Percentiles rank a stretch among this genome's conserved stretches.
Evolutionary conservation across 2,888 invertebrate species (phyloP).

Genomic region (Griposia aprilina): DNA sequence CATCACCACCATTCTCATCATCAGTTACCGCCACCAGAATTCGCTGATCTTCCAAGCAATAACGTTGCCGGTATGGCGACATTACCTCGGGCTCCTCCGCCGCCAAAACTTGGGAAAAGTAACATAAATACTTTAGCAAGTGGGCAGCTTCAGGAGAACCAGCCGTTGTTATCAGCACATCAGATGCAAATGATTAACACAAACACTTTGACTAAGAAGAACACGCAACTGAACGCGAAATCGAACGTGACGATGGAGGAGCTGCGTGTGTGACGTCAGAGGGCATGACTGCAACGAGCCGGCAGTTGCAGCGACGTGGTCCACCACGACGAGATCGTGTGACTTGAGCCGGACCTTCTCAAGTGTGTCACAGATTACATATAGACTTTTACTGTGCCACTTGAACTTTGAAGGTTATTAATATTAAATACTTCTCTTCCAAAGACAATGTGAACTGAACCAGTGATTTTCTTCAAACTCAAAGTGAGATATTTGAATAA

Average conservation of each 20-base stretch:
- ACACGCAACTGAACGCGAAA: slow-evolving; percentile 92
- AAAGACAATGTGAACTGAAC: slow-evolving; percentile 57
- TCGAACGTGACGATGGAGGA: slow-evolving; percentile 94
- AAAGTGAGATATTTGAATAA: slow-evolving; percentile 57
- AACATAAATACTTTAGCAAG: slow-evolving; percentile 91
- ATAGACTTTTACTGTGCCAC: slow-evolving; percentile 70
- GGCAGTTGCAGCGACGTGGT: slow-evolving; percentile 89
- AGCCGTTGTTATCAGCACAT: slow-evolving; percentile 93
- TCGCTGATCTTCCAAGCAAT: slow-evolving; percentile 94
- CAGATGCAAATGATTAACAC: slow-evolving; percentile 95
- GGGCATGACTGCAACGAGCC: slow-evolving; percentile 90
- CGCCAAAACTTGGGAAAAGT: slow-evolving; percentile 92
- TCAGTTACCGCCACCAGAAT: slow-evolving; percentile 95
- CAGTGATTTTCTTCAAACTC: slow-evolving; percentile 56
- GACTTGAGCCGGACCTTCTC: slow-evolving; percentile 90
- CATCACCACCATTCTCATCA: slow-evolving; percentile 95
- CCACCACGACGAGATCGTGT: slow-evolving; percentile 89
- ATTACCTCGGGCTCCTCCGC: slow-evolving; percentile 94
- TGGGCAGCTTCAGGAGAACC: slow-evolving; percentile 92
- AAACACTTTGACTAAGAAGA: slow-evolving; percentile 94
- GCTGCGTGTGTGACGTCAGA: slow-evolving; percentile 95
- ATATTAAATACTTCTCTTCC: slow-evolving; percentile 48
- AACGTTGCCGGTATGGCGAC: slow-evolving; percentile 91
- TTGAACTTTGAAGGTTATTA: slow-evolving; percentile 71
- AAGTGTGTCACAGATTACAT: slow-evolving; percentile 87